phyloP scores from a whole-genome alignment of 2,113 vertebrate species.

The Nesogale talazaci region DNA sequence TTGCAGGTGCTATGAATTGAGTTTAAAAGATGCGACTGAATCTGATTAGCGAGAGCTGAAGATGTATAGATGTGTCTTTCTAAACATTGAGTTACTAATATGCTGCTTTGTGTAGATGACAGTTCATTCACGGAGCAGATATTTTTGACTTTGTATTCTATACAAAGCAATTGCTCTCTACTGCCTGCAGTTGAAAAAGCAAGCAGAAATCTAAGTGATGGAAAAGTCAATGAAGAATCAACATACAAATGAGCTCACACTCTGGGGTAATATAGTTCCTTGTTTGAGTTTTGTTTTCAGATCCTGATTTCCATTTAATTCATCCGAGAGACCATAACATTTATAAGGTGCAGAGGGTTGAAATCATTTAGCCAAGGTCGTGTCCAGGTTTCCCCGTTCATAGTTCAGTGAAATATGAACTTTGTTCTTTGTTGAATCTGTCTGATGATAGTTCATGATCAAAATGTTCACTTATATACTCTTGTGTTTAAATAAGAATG shows the following conservation, averaged over 20 bases:
- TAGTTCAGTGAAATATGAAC: neutral
- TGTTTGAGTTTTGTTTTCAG: constrained; percentile 26
- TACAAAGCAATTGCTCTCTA: constrained; percentile 25
- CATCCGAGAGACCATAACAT: neutral
- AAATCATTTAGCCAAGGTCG: constrained; percentile 13
- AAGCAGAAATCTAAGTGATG: neutral
- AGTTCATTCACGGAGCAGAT: constrained; percentile 65
- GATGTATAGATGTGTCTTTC: constrained; percentile 36
- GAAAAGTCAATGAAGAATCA: constrained; percentile 40
- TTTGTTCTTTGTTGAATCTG: constrained; percentile 1
- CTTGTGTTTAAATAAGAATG: neutral
- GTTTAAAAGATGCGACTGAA: constrained; percentile 70
- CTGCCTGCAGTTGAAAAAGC: neutral
- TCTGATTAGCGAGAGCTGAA: constrained; percentile 57
- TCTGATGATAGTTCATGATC: neutral
- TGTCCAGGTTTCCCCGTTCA: neutral
- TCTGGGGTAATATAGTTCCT: neutral
- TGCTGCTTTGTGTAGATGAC: neutral
- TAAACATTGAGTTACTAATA: constrained; percentile 63
- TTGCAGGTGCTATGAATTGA: constrained; percentile 79
- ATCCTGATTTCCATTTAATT: neutral
- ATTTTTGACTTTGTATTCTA: constrained; percentile 55
- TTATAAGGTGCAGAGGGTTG: neutral
- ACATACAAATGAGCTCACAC: constrained; percentile 14
- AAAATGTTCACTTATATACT: neutral